Base-by-base conservation (phyloP, 2,888 invertebrate genomes). In the Agonopterix arenella region DNA sequence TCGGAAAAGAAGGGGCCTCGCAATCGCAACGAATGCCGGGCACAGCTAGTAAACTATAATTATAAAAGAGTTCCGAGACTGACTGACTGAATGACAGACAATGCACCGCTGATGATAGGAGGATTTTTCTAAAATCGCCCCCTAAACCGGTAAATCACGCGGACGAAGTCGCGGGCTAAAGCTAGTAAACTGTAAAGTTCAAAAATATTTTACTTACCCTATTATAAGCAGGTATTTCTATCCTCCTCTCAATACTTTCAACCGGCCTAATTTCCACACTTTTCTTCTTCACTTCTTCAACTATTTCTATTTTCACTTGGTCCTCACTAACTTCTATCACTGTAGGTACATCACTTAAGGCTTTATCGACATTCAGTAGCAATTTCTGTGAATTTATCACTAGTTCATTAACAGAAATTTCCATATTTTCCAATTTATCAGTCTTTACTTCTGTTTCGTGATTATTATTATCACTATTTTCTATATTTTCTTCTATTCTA, bases 381-480 rank as follows among this genome's bases (percentile, higher is more conserved):
- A 90, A 52, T 55, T 73, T 83, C 61, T 90, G 84, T 0, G 89
- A 89, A 53, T 88, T 89, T 44, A 70, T 62, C 55, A 90, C 85
- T 36, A 90, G 56, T 41, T 85, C 82, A 7, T 75, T 78, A 0
- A 84, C 80, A 1, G 80, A 75, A 8, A 72, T 28, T 36, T 76
- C 72, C 4, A 52, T 51, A 46, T 66, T 61, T 10, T 56, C 54
- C 13, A 57, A 36, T 11, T 58, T 13, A 16, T 58, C 56, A 50
- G 51, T 56, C n/a, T 58, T 48, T 18, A 52, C 59, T 11, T 61
- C 52, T 56, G 72, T 74, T 28, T 73, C 66, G 49, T 74, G 75
- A 9, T 65, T 64, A 57, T 49, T 52, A 43, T 44, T 55, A 11
- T 48, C 36, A 37, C 9, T 40, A 45, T 48, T 50, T 36, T 47